phyloP scores from a whole-genome alignment of 2,113 vertebrate genomes.

The Donacobius atricapilla region DNA sequence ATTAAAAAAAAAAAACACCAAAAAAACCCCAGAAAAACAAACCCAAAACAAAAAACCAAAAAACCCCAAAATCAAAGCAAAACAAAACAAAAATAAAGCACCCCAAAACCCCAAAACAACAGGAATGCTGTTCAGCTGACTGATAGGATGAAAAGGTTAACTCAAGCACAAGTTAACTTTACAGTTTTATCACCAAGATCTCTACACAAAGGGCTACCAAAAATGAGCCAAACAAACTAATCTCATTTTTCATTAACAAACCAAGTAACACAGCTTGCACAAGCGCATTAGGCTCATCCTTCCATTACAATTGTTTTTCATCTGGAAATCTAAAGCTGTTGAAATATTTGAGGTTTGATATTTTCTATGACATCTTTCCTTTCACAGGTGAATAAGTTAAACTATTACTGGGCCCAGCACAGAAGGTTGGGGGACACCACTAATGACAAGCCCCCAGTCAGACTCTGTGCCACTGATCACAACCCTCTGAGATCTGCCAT shows the following conservation, averaged over 20 bases:
- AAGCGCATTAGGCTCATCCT: background rate
- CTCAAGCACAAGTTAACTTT: background rate
- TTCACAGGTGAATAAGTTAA: background rate
- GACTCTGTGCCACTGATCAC: background rate
- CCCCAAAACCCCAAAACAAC: too few species aligned
- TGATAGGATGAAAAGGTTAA: background rate
- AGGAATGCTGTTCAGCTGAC: background rate
- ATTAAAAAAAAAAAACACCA: background rate
- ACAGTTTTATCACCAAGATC: background rate
- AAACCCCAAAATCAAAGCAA: too few species aligned
- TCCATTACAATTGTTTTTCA: background rate
- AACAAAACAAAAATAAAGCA: too few species aligned
- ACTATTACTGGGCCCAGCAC: background rate
- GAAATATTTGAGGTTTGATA: background rate
- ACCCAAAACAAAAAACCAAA: background rate
- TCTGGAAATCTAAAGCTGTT: background rate
- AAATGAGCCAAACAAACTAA: background rate
- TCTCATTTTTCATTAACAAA: background rate
- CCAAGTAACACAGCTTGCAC: background rate
- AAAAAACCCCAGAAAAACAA: too few species aligned
- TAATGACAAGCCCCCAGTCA: background rate
- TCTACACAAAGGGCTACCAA: background rate
- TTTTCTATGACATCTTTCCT: background rate
- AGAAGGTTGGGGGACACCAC: rapidly evolving
- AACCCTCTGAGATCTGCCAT: background rate